phyloP scores from a whole-genome alignment of 2,888 invertebrate genomes.

The Ochlodes sylvanus region DNA sequence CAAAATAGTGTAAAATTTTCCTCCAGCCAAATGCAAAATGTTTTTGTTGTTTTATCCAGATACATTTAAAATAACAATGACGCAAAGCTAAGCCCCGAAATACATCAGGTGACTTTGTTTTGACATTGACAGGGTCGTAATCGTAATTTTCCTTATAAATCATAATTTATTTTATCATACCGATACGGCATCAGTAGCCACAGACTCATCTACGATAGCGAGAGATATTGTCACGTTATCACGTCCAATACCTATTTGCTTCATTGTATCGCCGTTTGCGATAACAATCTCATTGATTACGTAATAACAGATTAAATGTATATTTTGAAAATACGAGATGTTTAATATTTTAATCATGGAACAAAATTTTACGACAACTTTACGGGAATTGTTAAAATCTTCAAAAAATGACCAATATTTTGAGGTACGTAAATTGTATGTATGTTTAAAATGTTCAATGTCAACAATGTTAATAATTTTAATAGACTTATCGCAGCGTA shows the following conservation, averaged over 20 bases:
- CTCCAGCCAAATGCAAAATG: constrained; percentile 3
- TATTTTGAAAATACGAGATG: not conserved
- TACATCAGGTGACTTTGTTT: constrained; percentile 22
- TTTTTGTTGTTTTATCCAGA: not conserved
- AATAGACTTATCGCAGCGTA: constrained; percentile 11
- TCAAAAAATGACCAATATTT: too few relatives aligned
- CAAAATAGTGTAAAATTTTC: not conserved
- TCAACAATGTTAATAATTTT: constrained; percentile 1
- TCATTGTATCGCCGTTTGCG: not conserved
- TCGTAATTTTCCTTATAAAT: constrained; percentile 15
- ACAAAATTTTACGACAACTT: too few relatives aligned
- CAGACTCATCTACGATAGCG: not conserved
- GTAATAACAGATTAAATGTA: not conserved
- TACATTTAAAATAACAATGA: constrained; percentile 1
- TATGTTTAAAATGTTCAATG: not conserved
- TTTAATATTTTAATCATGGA: too few relatives aligned
- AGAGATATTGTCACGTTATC: constrained; percentile 8
- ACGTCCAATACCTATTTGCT: not conserved
- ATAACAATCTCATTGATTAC: not conserved
- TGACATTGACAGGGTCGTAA: constrained; percentile 1
- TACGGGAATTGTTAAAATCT: too few relatives aligned
- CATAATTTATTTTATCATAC: constrained; percentile 17
- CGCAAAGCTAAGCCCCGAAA: not conserved
- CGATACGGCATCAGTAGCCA: constrained; percentile 2
- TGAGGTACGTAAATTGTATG: too few relatives aligned